Evolutionary conservation across 1,140 invertebrate genomes (phyloP), one percentile per base, ranked within the genome.

Genomic region (Drosophila serrata): DNA sequence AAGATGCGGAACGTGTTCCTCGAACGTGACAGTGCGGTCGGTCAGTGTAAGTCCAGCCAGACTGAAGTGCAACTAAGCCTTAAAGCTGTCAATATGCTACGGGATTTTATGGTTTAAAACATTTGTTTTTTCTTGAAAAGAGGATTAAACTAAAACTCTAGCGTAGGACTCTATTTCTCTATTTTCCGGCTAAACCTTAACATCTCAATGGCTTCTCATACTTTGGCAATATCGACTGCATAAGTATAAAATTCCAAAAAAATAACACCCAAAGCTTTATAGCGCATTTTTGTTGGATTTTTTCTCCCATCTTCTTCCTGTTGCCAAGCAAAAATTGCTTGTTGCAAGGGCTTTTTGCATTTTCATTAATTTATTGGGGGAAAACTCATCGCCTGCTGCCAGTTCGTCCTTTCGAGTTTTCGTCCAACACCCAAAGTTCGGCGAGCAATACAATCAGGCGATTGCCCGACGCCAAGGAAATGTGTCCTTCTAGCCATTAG

Each of bases 301-400:
- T 40, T 51, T 29, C n/a, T 19, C 13, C 29, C 15, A n/a, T n/a
- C n/a, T 40, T n/a, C 43, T 55, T 59, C 55, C 45, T 40, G 48
- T 33, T 64, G 58, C n/a, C 40, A 22, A 40, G 15, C 8, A 57
- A 56, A 77, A 53, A 72, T 17, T 82, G 67, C 74, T 78, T 61
- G 58, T 59, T 81, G 67, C 67, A 73, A 45, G 48, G 57, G 49
- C 55, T 63, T 62, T 55, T 73, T 79, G 70, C 79, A 81, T 53
- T 80, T 75, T 67, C 72, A 81, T 85, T 81, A 85, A 85, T 81
- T 84, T 87, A 86, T 86, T 82, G 74, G 63, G n/a, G 42, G 63
- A 79, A 79, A 84, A 74, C 75, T 75, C 69, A 68, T 84, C 81
- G 68, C 51, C 65, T 46, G 51, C 51, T 39, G 53, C 37, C 69